phyloP scores from a whole-genome alignment of 2,113 vertebrate genomes.

The Chloebia gouldiae region DNA sequence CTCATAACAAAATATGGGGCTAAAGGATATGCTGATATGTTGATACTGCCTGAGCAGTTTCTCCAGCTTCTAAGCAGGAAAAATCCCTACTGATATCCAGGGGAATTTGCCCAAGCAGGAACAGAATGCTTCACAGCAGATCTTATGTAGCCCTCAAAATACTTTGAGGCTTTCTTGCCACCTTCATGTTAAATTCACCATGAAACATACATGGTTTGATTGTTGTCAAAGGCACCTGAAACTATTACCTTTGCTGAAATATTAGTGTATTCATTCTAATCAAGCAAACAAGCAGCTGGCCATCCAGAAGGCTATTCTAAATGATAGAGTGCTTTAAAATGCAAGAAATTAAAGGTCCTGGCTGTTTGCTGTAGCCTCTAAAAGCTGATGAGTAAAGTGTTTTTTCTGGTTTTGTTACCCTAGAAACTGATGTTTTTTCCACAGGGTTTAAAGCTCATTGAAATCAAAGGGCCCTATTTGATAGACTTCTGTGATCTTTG shows the following conservation, averaged over 20 bases:
- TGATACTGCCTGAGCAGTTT: not conserved
- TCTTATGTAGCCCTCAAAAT: not conserved
- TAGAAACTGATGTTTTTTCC: constrained; percentile 42
- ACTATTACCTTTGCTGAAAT: not conserved
- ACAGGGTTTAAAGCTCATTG: constrained; percentile 5
- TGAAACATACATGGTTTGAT: not conserved
- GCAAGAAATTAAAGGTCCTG: not conserved
- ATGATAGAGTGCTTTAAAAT: not conserved
- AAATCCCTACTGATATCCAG: not conserved
- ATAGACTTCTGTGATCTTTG: constrained; percentile 42
- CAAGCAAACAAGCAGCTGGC: not conserved
- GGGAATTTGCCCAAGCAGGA: not conserved
- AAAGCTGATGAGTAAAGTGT: not conserved
- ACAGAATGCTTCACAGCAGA: not conserved
- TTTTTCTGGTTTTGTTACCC: constrained; percentile 40
- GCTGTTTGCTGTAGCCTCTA: not conserved
- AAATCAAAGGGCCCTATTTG: constrained; percentile 12
- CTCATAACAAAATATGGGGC: not conserved
- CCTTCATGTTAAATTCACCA: not conserved
- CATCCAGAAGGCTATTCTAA: not conserved
- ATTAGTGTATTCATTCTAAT: not conserved
- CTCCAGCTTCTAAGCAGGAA: not conserved
- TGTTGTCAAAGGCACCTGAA: not conserved
- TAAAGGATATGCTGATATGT: constrained; percentile 62
- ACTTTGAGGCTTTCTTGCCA: not conserved